phyloP scores from a whole-genome alignment of 2,888 invertebrate species.

The Euspilapteryx auroguttella region DNA sequence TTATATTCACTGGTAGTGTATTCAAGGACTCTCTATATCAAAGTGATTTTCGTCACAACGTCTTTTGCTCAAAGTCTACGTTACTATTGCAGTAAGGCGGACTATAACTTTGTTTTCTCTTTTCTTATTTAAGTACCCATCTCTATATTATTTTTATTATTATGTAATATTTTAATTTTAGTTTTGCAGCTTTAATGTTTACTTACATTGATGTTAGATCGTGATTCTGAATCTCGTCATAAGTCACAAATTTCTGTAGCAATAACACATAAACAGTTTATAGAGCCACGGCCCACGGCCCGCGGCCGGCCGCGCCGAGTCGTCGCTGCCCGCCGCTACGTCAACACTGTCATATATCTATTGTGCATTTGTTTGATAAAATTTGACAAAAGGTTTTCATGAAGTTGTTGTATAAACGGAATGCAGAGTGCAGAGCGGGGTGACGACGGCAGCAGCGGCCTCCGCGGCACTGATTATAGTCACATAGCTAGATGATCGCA shows the following conservation, averaged over 20 bases:
- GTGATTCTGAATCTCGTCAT: constrained; percentile 62
- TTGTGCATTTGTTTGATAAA: no score
- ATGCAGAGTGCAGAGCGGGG: no score
- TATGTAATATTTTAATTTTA: constrained; percentile 53
- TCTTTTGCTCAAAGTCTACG: constrained; percentile 49
- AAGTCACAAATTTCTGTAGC: constrained; percentile 60
- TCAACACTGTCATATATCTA: no score
- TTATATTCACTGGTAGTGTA: constrained; percentile 34
- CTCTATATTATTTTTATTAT: constrained; percentile 36
- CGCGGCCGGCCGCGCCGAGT: constrained; percentile 12
- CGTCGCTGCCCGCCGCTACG: no score
- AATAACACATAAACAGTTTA: constrained; percentile 43
- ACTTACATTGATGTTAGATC: constrained; percentile 59
- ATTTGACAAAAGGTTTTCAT: no score
- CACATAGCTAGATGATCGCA: no score
- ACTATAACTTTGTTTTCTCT: constrained; percentile 35
- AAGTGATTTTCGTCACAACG: constrained; percentile 21
- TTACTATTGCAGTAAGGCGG: no score
- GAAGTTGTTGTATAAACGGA: no score
- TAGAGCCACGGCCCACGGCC: constrained; percentile 20
- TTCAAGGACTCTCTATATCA: constrained; percentile 23
- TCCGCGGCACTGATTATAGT: no score
- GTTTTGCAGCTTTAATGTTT: constrained; percentile 60
- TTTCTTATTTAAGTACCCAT: constrained; percentile 15
- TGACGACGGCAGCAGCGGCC: no score